phyloP scores from a whole-genome alignment of 2,888 invertebrate species.

The Sipha maydis region DNA sequence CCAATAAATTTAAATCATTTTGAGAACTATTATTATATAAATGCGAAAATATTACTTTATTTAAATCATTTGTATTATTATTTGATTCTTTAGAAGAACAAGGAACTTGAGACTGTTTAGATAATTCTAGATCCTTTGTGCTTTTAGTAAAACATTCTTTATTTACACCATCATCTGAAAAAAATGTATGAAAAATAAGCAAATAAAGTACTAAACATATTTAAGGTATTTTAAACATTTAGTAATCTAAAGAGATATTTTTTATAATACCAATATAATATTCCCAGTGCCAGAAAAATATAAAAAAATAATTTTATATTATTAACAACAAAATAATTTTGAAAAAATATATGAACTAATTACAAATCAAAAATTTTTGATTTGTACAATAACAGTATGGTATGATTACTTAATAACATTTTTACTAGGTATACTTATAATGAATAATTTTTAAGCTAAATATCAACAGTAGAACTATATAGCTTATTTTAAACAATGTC shows the following conservation, averaged over 20 bases:
- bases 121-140: neutral
- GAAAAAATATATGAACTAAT: too few species aligned
- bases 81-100: neutral
- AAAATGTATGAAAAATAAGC: neutral
- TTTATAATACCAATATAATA: neutral
- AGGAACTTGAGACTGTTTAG: neutral
- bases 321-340: too few species aligned
- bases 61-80: conserved; percentile 4
- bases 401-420: too few species aligned
- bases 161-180: conserved; percentile 13
- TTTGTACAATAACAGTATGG: too few species aligned
- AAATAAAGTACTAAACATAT: neutral
- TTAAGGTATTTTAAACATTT: neutral
- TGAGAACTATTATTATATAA: neutral
- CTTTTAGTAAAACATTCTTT: neutral
- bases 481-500: too few species aligned
- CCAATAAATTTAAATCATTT: neutral
- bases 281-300: neutral
- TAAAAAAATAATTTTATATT: too few species aligned
- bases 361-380: too few species aligned
- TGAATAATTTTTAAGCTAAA: too few species aligned
- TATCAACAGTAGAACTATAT: too few species aligned
- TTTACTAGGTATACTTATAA: too few species aligned
- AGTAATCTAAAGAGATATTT: neutral
- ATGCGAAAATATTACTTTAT: conserved; percentile 6